Evolutionary conservation across 1,140 invertebrate species (phyloP).

Genomic region (Samia ricini): DNA sequence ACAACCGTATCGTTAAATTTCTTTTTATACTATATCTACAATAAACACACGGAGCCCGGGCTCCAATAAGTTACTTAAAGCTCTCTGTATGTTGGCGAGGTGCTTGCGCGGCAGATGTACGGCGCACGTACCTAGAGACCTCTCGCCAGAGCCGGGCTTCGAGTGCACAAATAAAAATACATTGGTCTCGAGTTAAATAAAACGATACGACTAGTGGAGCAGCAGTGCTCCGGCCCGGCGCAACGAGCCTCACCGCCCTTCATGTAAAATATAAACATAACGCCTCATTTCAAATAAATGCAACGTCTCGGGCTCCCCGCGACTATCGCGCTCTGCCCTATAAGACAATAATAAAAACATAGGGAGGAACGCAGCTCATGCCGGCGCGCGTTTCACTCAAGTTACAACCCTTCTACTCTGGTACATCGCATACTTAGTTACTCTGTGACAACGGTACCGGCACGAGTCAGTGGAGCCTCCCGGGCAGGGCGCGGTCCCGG

Average conservation of each 20-base stretch:
- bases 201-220: slow-evolving; percentile 65
- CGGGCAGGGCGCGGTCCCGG: slow-evolving; percentile 10
- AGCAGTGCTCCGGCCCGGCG: slow-evolving; percentile 37
- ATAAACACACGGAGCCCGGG: slow-evolving; percentile 45
- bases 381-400: slow-evolving; percentile 15
- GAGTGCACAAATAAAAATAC: slow-evolving; percentile 65
- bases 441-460: slow-evolving; percentile 9
- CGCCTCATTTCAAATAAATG: slow-evolving; percentile 58
- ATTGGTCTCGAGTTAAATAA: slow-evolving; percentile 73
- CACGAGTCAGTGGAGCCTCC: slow-evolving; percentile 20
- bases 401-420: neutral
- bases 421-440: neutral
- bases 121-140: neutral
- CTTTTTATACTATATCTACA: slow-evolving; percentile 66
- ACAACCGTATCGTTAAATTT: slow-evolving; percentile 58
- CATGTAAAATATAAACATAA: slow-evolving; percentile 38
- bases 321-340: slow-evolving; percentile 23
- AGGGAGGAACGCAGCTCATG: slow-evolving; percentile 13
- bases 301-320: slow-evolving; percentile 45
- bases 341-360: slow-evolving; percentile 18
- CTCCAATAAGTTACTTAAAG: slow-evolving; percentile 51
- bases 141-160: slow-evolving; percentile 41
- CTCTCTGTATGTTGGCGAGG: slow-evolving; percentile 46
- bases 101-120: slow-evolving; percentile 13
- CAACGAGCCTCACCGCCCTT: slow-evolving; percentile 40